A percentile compares a stretch with the other conserved stretches of the same genome.
phyloP scores from a whole-genome alignment of 2,888 invertebrate genomes.

The Ganaspis brasiliensis region DNA sequence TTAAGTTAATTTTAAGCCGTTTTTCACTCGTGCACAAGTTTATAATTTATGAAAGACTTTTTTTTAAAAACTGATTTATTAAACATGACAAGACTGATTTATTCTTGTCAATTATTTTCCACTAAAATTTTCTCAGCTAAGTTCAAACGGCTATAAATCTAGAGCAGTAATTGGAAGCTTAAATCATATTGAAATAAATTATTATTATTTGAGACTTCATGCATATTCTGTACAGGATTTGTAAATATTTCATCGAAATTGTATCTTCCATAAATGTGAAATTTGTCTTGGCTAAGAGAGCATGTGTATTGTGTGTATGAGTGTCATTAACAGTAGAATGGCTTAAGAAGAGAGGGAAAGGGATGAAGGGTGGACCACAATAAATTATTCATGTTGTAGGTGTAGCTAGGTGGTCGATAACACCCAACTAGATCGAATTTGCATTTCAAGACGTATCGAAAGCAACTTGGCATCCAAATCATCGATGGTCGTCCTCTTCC shows the following conservation, averaged over 20 bases:
- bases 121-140: background rate
- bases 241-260: background rate
- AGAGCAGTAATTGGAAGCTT: background rate
- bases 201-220: slow-evolving; percentile 16
- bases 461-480: slow-evolving; percentile 62
- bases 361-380: slow-evolving; percentile 61
- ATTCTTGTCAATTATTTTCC: too few relatives aligned
- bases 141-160: background rate
- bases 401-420: slow-evolving; percentile 69
- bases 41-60: too few relatives aligned
- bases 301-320: background rate
- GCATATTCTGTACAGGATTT: background rate
- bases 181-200: slow-evolving; percentile 9
- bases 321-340: background rate
- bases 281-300: background rate
- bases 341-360: slow-evolving; percentile 45
- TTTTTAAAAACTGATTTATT: too few relatives aligned
- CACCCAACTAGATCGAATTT: slow-evolving; percentile 71
- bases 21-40: too few relatives aligned
- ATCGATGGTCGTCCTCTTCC: slow-evolving; percentile 53
- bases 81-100: too few relatives aligned
- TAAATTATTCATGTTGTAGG: slow-evolving; percentile 69
- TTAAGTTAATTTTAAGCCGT: too few relatives aligned
- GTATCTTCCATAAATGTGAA: background rate
- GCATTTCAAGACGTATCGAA: slow-evolving; percentile 71